These are phyloP conservation scores for Grallaria varia DNA, from an alignment of 2,113 vertebrate species.

Conservation along the genomic window DNA sequence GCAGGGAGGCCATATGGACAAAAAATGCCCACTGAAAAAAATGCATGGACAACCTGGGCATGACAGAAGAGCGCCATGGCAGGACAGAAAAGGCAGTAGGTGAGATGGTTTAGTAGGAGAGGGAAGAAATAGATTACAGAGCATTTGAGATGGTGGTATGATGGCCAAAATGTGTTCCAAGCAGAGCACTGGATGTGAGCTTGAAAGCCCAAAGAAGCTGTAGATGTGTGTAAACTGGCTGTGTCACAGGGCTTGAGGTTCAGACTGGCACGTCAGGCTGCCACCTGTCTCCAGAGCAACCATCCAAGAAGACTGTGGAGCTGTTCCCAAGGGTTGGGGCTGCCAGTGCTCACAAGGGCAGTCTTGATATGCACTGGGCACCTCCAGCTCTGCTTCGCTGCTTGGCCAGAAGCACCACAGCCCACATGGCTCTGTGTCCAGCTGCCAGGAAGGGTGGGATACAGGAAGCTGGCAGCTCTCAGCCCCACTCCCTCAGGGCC, in stretches of 20 bases:
- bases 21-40: not conserved
- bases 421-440: not conserved
- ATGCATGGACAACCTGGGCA: not conserved
- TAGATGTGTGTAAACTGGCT: not conserved
- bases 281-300: not conserved
- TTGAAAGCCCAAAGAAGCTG: not conserved
- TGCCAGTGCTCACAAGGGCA: not conserved
- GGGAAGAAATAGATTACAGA: not conserved
- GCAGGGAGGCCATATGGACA: not conserved
- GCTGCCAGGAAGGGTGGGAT: not conserved
- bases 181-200: not conserved
- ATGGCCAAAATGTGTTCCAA: not conserved
- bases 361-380: not conserved
- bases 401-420: not conserved
- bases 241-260: not conserved
- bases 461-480: not conserved
- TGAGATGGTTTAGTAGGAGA: not conserved
- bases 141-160: not conserved
- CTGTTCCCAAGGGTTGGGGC: not conserved
- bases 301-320: not conserved
- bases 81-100: not conserved
- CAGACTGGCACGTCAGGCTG: rapidly evolving
- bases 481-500: not conserved
- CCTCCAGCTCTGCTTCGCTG: not conserved
- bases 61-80: not conserved